phyloP scores from a whole-genome alignment of 2,888 invertebrate genomes.

The Nephrotoma guestfalica region DNA sequence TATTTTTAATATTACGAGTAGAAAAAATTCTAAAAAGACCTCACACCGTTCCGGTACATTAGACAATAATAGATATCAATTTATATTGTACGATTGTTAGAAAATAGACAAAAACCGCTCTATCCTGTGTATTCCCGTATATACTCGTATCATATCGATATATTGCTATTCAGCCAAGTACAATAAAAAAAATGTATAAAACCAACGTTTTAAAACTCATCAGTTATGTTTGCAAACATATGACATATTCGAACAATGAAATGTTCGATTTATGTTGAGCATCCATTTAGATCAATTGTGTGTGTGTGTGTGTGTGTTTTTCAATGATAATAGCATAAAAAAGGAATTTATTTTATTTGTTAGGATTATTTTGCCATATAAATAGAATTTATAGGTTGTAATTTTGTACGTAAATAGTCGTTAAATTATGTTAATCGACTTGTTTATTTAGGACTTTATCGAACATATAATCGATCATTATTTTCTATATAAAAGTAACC shows the following conservation, averaged over 20 bases:
- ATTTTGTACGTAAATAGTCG: neutral
- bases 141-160: neutral
- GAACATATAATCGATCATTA: neutral
- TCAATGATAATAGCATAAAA: neutral
- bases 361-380: neutral
- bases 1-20: neutral
- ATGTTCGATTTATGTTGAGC: neutral
- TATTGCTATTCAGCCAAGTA: neutral
- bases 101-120: neutral
- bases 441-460: neutral
- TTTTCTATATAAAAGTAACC: neutral
- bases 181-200: neutral
- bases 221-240: slow-evolving; percentile 5
- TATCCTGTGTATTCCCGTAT: neutral
- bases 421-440: neutral
- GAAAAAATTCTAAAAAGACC: neutral
- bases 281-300: neutral
- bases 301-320: neutral
- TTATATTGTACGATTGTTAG: neutral
- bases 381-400: neutral
- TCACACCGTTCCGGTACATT: slow-evolving; percentile 3
- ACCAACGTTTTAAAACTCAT: slow-evolving; percentile 3
- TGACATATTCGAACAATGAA: slow-evolving; percentile 3
- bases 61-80: neutral
- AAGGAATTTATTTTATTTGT: neutral